Evolutionary conservation across 2,888 invertebrate genomes (phyloP), one percentile per base, ranked within the genome.

Genomic region (Dione vanillae): DNA sequence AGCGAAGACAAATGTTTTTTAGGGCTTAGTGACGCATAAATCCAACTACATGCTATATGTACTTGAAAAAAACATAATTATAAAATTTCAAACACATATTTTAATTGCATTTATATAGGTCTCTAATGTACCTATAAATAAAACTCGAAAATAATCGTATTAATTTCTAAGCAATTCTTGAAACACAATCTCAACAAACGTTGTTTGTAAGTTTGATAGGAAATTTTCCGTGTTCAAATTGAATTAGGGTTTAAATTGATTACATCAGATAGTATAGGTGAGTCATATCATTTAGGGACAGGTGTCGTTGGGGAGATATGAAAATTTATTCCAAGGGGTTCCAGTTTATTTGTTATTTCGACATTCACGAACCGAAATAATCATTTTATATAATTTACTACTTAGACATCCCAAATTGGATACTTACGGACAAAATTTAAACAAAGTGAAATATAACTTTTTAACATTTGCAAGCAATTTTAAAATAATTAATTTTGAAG

Each of bases 201-300:
- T 49, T 56, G 49, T 56, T 69, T 56, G 40, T 56, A 51, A 12
- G 16, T 41, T 49, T 67, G 37, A 16, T 62, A 70, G 62, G 20
- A 20, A 74, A 71, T 72, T 72, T 65, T 71, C 56, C 78, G 73
- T 78, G 79, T 74, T 72, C 70, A 75, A 75, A 74, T 70, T 59
- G 64, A 76, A 74, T 79, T 78, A 79, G 71, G 77, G 76, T 74
- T 76, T 74, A 75, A 78, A 81, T 78, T 79, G 82, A 82, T 82
- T 78, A 78, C 73, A 74, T 74, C 77, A 75, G 76, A 74, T 76
- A 78, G 76, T 73, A 58, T 71, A 68, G 73, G 78, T 85, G 85
- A 84, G 72, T 84, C 85, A 85, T 80, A 79, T 76, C 70, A 76
- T 78, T 78, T 74, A 71, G 70, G 73, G 78, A 75, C 78, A 77